Evolutionary conservation across 2,113 vertebrate genomes (phyloP).

Genomic region (Columba janthina): DNA sequence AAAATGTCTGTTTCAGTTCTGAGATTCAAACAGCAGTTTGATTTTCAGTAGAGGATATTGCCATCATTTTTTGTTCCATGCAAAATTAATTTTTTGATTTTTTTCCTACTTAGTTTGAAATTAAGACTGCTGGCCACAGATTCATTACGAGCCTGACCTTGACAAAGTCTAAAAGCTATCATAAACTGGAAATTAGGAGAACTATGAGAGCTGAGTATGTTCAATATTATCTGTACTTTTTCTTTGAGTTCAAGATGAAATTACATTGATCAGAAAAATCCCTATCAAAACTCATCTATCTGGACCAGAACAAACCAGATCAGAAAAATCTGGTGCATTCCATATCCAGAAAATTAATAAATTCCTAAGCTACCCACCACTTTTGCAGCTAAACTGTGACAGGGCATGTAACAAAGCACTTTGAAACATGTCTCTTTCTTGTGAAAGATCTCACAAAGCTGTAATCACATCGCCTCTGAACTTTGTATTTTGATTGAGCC

Average conservation of each 20-base stretch:
- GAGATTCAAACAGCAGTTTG: background rate
- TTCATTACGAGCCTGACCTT: background rate
- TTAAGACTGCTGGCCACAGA: background rate
- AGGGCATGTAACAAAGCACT: background rate
- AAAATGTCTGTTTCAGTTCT: background rate
- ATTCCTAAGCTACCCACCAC: background rate
- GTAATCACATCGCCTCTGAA: background rate
- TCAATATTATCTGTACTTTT: background rate
- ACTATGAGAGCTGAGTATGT: background rate
- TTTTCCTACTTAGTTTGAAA: background rate
- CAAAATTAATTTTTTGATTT: background rate
- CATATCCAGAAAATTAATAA: background rate
- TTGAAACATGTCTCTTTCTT: rapidly evolving
- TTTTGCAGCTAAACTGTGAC: background rate
- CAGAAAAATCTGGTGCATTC: background rate
- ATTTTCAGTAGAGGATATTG: background rate
- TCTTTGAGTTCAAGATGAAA: background rate
- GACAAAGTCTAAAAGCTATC: background rate
- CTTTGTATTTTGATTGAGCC: background rate
- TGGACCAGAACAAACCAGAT: background rate
- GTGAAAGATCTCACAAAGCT: background rate
- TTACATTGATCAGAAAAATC: background rate
- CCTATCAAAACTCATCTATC: background rate
- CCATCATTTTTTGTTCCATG: background rate
- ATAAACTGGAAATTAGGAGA: background rate